phyloP scores from a whole-genome alignment of 2,888 invertebrate species.

The Phragmatobia fuliginosa region DNA sequence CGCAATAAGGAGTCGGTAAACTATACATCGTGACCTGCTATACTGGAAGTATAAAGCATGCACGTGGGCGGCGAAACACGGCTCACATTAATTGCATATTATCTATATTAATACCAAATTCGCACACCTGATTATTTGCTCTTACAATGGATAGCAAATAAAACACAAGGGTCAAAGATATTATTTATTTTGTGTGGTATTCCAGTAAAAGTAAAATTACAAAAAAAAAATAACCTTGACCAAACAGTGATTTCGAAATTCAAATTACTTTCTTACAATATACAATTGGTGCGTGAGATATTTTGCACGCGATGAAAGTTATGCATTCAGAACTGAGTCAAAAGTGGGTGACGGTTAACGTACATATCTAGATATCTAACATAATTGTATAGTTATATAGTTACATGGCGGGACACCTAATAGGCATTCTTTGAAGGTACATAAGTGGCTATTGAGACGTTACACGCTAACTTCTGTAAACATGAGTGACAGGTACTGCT shows the following conservation, averaged over 20 bases:
- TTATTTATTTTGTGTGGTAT: conserved; percentile 35
- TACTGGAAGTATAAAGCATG: conserved; percentile 52
- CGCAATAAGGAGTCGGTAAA: conserved; percentile 41
- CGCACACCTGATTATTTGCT: conserved; percentile 63
- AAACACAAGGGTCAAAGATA: conserved; percentile 42
- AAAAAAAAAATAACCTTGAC: conserved; percentile 40
- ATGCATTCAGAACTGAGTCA: conserved; percentile 22
- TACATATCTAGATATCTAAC: conserved; percentile 18
- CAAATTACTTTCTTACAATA: conserved; percentile 44
- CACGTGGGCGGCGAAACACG: conserved; percentile 58
- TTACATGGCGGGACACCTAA: conserved; percentile 47
- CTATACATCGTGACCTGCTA: conserved; percentile 56
- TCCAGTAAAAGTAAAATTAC: conserved; percentile 46
- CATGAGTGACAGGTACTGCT: conserved; percentile 68
- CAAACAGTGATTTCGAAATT: conserved; percentile 44
- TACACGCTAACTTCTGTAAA: conserved; percentile 64
- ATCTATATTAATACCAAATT: conserved; percentile 71
- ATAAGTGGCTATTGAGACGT: conserved; percentile 65
- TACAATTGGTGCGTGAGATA: conserved; percentile 53
- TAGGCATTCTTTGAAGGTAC: conserved; percentile 55
- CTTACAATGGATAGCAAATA: conserved; percentile 45
- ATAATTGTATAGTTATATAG: conserved; percentile 41
- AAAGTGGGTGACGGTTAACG: conserved; percentile 29
- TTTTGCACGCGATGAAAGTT: conserved; percentile 48
- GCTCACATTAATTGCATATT: conserved; percentile 67